A percentile compares a stretch with the other conserved stretches of the same genome.
Evolutionary conservation across 1,140 invertebrate species (phyloP).

Genomic region (Aporrectodea caliginosa): DNA sequence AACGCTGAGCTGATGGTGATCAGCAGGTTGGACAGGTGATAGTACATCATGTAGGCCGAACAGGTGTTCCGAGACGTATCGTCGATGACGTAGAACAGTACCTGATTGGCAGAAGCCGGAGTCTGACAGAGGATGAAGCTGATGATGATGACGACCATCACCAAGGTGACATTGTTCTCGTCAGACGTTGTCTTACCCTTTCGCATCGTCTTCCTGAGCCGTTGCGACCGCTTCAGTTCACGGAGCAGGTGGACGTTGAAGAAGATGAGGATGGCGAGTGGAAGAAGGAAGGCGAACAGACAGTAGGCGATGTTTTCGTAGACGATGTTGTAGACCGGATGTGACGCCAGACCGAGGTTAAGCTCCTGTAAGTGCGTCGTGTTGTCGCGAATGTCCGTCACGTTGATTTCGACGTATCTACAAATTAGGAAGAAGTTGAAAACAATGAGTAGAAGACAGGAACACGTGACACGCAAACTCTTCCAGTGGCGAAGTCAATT

Average conservation of each 20-base stretch:
- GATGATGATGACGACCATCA: constrained; percentile 33
- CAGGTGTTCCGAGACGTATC: not conserved
- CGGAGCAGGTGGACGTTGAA: constrained; percentile 29
- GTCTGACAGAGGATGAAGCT: constrained; percentile 31
- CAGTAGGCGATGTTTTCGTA: constrained; percentile 34
- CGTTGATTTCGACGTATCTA: not conserved
- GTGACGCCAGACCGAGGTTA: constrained; percentile 15
- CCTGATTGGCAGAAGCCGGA: constrained; percentile 30
- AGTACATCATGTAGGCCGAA: constrained; percentile 26
- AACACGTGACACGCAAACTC: too few relatives aligned
- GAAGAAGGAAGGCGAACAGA: constrained; percentile 32
- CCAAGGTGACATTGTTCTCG: constrained; percentile 29
- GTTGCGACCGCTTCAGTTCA: constrained; percentile 24
- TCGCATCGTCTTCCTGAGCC: not conserved
- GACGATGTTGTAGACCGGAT: constrained; percentile 31
- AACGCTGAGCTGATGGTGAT: constrained; percentile 29
- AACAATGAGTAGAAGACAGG: too few relatives aligned
- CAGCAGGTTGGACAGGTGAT: constrained; percentile 30
- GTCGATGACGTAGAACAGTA: not conserved
- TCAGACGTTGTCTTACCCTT: not conserved
- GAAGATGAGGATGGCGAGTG: constrained; percentile 30
- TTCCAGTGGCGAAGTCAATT: too few relatives aligned
- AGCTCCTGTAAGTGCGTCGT: not conserved
- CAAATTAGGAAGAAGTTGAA: not conserved
- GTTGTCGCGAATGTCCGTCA: not conserved